Evolutionary conservation across 2,888 invertebrate species (phyloP).

Genomic region (Lasioglossum vierecki): DNA sequence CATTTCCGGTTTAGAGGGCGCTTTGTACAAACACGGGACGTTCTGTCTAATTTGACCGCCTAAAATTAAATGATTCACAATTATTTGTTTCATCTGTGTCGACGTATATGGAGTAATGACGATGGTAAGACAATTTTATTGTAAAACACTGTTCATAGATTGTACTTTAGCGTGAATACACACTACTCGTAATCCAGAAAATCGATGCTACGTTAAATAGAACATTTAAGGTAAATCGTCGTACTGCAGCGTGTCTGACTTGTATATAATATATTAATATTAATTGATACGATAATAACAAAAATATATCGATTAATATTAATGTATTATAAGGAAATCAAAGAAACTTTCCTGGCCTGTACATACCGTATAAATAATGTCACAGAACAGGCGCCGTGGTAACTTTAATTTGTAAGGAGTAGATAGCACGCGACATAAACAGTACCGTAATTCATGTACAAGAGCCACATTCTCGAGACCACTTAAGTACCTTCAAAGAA

Average conservation of each 20-base stretch:
- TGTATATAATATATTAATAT: constrained; percentile 18
- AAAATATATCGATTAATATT: background rate
- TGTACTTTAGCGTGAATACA: constrained; percentile 4
- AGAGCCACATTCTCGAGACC: constrained; percentile 70
- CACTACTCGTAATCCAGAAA: constrained; percentile 16
- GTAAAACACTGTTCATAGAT: constrained; percentile 28
- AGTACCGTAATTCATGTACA: constrained; percentile 63
- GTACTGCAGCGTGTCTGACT: constrained; percentile 5
- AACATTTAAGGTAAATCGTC: background rate
- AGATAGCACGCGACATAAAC: constrained; percentile 48
- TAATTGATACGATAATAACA: background rate
- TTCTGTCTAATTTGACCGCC: background rate
- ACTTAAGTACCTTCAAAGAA: constrained; percentile 71
- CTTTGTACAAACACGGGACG: background rate
- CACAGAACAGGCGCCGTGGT: constrained; percentile 50
- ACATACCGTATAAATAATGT: constrained; percentile 68
- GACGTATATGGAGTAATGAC: constrained; percentile 20
- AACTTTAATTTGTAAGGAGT: constrained; percentile 62
- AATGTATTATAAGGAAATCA: background rate
- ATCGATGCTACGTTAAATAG: constrained; percentile 25
- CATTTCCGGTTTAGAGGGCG: background rate
- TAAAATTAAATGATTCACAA: background rate
- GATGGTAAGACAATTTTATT: constrained; percentile 6
- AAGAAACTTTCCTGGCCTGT: constrained; percentile 64
- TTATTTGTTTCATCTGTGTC: constrained; percentile 7